These are phyloP conservation scores for Crocidura indochinensis DNA, from an alignment of 2,797 vertebrate species.

Conservation along the genomic window DNA sequence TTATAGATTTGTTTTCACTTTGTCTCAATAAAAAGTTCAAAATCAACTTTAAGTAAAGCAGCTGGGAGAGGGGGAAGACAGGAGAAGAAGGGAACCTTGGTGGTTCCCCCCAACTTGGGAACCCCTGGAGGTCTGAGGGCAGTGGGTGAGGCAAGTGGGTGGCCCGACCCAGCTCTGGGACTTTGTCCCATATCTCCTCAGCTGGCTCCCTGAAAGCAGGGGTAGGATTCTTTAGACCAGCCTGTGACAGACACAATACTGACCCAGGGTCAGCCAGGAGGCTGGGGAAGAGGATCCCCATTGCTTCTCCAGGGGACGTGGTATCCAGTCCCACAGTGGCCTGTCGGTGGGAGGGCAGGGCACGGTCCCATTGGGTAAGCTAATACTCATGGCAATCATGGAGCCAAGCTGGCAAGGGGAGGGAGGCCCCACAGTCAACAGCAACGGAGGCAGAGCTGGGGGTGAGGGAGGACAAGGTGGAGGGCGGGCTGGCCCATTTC, in stretches of 20 bases:
- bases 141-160: slow-evolving; percentile 66
- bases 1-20: slow-evolving; percentile 89
- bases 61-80: slow-evolving; percentile 81
- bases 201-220: slow-evolving; percentile 78
- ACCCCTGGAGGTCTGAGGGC: slow-evolving; percentile 71
- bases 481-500: slow-evolving; percentile 89
- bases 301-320: slow-evolving; percentile 65
- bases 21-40: slow-evolving; percentile 88
- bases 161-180: slow-evolving; percentile 58
- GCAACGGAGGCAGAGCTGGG: slow-evolving; percentile 68
- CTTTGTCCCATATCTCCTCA: slow-evolving; percentile 60
- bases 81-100: slow-evolving; percentile 71
- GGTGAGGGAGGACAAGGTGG: slow-evolving; percentile 67
- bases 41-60: slow-evolving; percentile 88
- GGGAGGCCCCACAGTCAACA: slow-evolving; percentile 77
- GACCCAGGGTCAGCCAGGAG: slow-evolving; percentile 66
- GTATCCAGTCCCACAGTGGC: slow-evolving; percentile 84
- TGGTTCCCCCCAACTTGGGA: slow-evolving; percentile 81
- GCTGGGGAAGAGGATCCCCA: slow-evolving; percentile 55
- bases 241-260: slow-evolving; percentile 74
- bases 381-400: slow-evolving; percentile 83
- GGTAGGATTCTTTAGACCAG: slow-evolving; percentile 70
- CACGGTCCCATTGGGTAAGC: slow-evolving; percentile 81
- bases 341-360: slow-evolving; percentile 79
- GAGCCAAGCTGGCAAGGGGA: slow-evolving; percentile 80